Conservation (phyloP, 1,140 invertebrate species). For the Monochamus saltuarius region DNA sequence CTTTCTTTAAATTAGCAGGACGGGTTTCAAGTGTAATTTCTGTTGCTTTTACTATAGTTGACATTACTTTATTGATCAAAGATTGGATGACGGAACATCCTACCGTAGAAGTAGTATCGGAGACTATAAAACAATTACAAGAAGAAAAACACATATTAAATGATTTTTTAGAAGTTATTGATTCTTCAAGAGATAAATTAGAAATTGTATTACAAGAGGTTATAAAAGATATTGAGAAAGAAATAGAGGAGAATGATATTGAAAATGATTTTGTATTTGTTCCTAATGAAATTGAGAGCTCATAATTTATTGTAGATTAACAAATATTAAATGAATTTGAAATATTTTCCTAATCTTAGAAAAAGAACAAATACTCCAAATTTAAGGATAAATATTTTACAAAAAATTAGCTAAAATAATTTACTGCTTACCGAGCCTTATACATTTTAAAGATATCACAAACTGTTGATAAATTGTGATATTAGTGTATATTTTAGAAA, state of each 20-base stretch:
- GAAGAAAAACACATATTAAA: slow-evolving; percentile 23
- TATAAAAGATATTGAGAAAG: slow-evolving; percentile 22
- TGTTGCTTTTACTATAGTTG: slow-evolving; percentile 28
- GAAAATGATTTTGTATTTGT: slow-evolving; percentile 29
- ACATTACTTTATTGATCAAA: slow-evolving; percentile 28
- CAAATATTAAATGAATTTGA: too few species aligned
- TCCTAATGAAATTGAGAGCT: slow-evolving; percentile 18
- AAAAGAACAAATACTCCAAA: too few species aligned
- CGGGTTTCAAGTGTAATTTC: slow-evolving; percentile 28
- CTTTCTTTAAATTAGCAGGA: slow-evolving; percentile 17
- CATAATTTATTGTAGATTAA: too few species aligned
- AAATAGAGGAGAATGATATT: slow-evolving; percentile 26
- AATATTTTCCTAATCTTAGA: too few species aligned
- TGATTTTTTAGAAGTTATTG: slow-evolving; percentile 24
- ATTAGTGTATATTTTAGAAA: not conserved
- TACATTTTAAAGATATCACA: too few species aligned
- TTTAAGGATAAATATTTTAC: too few species aligned
- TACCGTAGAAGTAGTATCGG: slow-evolving; percentile 25
- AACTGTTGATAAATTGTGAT: not conserved
- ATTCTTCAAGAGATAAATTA: slow-evolving; percentile 7
- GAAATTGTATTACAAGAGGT: slow-evolving; percentile 22
- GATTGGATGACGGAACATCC: slow-evolving; percentile 31
- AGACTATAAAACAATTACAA: slow-evolving; percentile 22
- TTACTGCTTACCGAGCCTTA: too few species aligned
- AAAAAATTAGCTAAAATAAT: too few species aligned